phyloP scores from a whole-genome alignment of 2,888 invertebrate species.

The Monopis laevigella region DNA sequence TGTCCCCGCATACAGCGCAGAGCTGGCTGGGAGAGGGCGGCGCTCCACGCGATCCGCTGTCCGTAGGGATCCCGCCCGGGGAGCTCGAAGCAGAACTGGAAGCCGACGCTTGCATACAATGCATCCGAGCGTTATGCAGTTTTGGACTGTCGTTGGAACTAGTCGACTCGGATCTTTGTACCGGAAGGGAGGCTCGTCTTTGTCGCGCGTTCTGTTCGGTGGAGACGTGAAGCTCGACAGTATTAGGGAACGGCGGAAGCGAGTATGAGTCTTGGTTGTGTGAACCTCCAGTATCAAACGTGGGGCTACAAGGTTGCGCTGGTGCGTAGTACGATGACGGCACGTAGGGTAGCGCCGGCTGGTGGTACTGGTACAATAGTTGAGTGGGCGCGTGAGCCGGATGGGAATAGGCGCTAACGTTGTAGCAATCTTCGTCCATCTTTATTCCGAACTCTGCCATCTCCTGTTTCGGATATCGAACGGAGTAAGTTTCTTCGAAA shows the following conservation, averaged over 20 bases:
- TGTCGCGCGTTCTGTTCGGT: conserved; percentile 72
- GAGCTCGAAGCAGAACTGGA: conserved; percentile 76
- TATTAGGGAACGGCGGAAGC: conserved; percentile 74
- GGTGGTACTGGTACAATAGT: conserved; percentile 67
- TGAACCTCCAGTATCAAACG: conserved; percentile 54
- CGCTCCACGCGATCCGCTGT: conserved; percentile 52
- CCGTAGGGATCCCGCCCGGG: conserved; percentile 52
- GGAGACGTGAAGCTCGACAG: conserved; percentile 74
- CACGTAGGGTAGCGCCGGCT: conserved; percentile 65
- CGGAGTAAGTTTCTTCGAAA: conserved; percentile 89
- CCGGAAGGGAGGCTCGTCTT: conserved; percentile 78
- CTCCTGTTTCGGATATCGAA: conserved; percentile 75
- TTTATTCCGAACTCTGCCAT: conserved; percentile 75
- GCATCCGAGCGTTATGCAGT: conserved; percentile 57
- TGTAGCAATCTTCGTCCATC: conserved; percentile 89
- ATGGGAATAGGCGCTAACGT: conserved; percentile 67
- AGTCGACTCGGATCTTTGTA: conserved; percentile 83
- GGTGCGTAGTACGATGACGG: conserved; percentile 68
- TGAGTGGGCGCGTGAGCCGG: conserved; percentile 69
- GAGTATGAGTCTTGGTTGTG: conserved; percentile 74
- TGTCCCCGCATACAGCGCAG: conserved; percentile 98
- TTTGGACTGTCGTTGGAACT: conserved; percentile 82
- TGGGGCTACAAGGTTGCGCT: conserved; percentile 66
- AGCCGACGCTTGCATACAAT: conserved; percentile 69
- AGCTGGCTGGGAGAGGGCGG: conserved; percentile 83